Base-by-base conservation (phyloP, 1,140 invertebrate genomes). In the Fopius arisanus region DNA sequence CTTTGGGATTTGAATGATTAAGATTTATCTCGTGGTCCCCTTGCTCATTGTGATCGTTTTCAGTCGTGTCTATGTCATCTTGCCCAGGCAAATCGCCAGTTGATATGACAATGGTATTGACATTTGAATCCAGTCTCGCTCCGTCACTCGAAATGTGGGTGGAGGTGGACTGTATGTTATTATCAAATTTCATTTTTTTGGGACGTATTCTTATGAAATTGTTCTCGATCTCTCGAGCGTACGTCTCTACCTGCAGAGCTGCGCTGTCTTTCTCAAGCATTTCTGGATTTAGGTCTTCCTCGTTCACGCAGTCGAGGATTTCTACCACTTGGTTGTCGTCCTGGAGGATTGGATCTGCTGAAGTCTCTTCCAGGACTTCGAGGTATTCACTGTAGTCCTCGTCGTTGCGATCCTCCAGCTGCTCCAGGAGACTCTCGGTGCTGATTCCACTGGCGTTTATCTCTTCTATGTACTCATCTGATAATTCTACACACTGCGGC, bases 351-450 rank as follows among this genome's bases (percentile, higher is more conserved):
- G 81, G 78, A 72, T 81, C 79, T 0, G 76, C 78, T 2, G 77
- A 72, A 16, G 81, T 83, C 69, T 82, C 79, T 75, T 83, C 80
- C 0, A 84, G 37, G 54, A 86, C 76, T 70, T 87, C 86, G 3
- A 87, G 71, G 62, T 86, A 88, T 74, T 87, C 87, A 16, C 73
- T 83, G n/a, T 86, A 88, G 73, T 87, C 82, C 23, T 87, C 86
- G 37, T 87, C 85, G 16, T 78, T 81, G 29, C 78, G 78, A 68
- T 87, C 83, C 40, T 88, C 86, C 4, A 88, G 68, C 74, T 88
- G 87, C 48, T 87, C 84, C 41, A 87, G 67, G 0, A 87, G 76
- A 72, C 78, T 81, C 74, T 86, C 84, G 0, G 82, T 79, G 73
- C 72, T 85, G 2, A 82, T 70, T 23, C 75, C 76, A 62, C 80